phyloP scores from a whole-genome alignment of 2,113 vertebrate genomes.

The Pollachius pollachius region DNA sequence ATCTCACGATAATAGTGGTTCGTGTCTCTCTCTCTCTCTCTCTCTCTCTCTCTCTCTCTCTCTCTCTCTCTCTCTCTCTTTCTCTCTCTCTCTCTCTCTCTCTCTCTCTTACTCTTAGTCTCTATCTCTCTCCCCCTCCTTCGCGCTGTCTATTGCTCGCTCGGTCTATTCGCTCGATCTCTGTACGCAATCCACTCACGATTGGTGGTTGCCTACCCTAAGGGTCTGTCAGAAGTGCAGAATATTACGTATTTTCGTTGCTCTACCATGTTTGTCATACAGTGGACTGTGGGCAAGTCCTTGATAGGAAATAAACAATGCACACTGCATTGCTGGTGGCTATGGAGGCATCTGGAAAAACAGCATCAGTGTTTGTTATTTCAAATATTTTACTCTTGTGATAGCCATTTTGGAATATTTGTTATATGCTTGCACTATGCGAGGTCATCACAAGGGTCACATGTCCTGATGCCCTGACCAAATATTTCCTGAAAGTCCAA shows the following conservation, averaged over 20 bases:
- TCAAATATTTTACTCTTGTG: no score
- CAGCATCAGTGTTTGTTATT: no score
- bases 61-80: constrained; percentile 30
- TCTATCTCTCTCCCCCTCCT: constrained; percentile 9
- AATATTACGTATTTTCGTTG: constrained; percentile 39
- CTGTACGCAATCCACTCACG: background rate
- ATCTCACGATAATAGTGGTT: background rate
- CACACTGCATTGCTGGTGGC: no score
- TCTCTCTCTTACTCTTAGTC: background rate
- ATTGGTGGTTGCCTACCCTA: constrained; percentile 44
- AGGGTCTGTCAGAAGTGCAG: constrained; percentile 47
- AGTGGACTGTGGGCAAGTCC: constrained; percentile 24
- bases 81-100: constrained; percentile 16
- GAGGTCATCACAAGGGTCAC: no score
- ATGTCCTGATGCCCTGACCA: no score
- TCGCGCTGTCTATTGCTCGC: constrained; percentile 12
- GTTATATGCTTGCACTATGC: no score
- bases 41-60: constrained; percentile 33
- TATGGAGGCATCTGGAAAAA: no score
- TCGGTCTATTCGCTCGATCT: background rate
- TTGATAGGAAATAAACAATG: constrained; percentile 25
- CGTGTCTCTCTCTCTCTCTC: constrained; percentile 61
- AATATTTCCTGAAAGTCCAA: no score
- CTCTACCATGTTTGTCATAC: constrained; percentile 33
- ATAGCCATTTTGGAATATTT: no score